Evolutionary conservation across 2,888 invertebrate genomes (phyloP).

Genomic region (Ophonus ardosiacus): DNA sequence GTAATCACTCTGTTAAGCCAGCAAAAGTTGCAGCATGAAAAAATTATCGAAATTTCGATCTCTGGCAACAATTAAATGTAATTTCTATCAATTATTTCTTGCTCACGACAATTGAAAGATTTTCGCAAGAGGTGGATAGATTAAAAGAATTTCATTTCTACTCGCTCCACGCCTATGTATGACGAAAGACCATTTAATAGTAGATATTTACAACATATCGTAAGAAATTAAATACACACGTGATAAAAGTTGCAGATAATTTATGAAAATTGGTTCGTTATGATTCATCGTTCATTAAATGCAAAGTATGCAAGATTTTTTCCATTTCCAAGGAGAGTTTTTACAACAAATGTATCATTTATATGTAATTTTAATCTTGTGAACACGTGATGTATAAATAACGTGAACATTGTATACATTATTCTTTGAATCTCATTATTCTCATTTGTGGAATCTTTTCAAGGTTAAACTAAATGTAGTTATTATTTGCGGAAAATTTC

Average conservation of each 20-base stretch:
- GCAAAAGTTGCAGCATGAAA: constrained; percentile 28
- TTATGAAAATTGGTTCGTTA: constrained; percentile 47
- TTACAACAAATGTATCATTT: constrained; percentile 27
- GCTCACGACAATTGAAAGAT: constrained; percentile 27
- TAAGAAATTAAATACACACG: constrained; percentile 23
- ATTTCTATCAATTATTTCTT: constrained; percentile 24
- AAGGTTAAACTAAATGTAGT: not conserved
- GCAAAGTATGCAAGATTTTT: constrained; percentile 23
- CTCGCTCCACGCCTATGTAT: constrained; percentile 41
- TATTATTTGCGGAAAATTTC: no score
- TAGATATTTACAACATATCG: constrained; percentile 25
- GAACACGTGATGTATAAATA: constrained; percentile 31
- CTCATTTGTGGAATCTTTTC: not conserved
- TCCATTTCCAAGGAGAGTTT: constrained; percentile 7
- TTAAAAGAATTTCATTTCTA: constrained; percentile 40
- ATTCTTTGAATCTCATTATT: not conserved
- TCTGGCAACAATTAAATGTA: constrained; percentile 24
- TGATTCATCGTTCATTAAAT: constrained; percentile 12
- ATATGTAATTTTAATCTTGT: constrained; percentile 21
- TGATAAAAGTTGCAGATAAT: constrained; percentile 39
- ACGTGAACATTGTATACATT: not conserved
- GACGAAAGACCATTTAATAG: constrained; percentile 40
- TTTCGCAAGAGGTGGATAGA: constrained; percentile 38
- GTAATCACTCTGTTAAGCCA: constrained; percentile 27
- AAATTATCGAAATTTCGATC: constrained; percentile 7